Percentiles rank a stretch among this genome's conserved stretches.
Conservation (phyloP, 2,113 vertebrate species). For the Pampusana beccarii region DNA sequence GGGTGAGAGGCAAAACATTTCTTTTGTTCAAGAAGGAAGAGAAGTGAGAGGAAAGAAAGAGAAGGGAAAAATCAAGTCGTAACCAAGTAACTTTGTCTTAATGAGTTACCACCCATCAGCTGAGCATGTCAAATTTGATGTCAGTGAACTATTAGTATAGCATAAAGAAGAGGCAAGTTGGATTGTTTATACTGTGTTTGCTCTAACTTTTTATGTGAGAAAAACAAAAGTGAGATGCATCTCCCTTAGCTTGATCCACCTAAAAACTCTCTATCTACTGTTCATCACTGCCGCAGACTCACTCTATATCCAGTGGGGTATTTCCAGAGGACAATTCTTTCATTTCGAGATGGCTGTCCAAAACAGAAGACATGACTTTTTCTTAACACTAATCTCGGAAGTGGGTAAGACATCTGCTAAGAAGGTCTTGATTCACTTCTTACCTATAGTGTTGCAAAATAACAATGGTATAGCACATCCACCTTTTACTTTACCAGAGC, state of each 20-base stretch:
- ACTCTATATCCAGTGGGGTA: neutral
- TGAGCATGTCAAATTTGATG: neutral
- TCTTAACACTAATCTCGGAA: neutral
- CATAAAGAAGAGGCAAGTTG: neutral
- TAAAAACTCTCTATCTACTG: neutral
- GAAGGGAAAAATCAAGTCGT: neutral
- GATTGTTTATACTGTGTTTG: accelerated
- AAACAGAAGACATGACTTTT: neutral
- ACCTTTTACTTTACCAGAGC: neutral
- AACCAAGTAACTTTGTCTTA: neutral
- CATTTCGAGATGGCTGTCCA: neutral
- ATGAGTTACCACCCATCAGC: neutral
- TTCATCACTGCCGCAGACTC: neutral
- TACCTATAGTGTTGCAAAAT: neutral
- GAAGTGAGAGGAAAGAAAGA: neutral
- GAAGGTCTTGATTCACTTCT: neutral
- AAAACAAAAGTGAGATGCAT: neutral
- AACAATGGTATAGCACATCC: neutral
- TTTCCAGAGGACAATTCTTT: neutral
- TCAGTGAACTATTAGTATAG: neutral
- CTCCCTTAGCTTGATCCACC: neutral
- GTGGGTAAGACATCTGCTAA: neutral
- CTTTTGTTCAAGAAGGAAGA: neutral
- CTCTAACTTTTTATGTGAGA: neutral
- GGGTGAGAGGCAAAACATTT: neutral